phyloP scores from a whole-genome alignment of 2,113 vertebrate genomes.

The Dinomys branickii region DNA sequence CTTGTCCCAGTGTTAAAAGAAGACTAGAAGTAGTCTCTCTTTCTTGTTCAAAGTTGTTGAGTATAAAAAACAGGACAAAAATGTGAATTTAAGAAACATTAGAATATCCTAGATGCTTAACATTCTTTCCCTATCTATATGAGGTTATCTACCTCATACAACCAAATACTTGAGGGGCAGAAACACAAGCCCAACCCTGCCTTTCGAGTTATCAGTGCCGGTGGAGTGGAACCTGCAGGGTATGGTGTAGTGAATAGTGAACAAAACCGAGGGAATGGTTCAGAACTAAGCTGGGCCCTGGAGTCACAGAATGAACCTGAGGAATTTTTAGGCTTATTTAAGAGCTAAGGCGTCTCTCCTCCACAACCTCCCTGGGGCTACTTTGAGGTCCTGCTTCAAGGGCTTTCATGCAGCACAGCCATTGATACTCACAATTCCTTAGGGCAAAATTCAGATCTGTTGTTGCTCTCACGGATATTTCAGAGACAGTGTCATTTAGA shows the following conservation, averaged over 20 bases:
- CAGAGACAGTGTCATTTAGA: neutral
- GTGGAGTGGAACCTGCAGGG: neutral
- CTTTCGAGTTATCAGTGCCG: neutral
- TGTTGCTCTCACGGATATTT: conserved; percentile 64
- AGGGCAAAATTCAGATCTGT: conserved; percentile 52
- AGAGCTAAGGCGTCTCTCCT: neutral
- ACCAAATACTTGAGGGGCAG: neutral
- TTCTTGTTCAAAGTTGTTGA: neutral
- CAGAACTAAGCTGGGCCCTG: neutral
- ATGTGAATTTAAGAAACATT: neutral
- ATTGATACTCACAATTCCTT: conserved; percentile 72
- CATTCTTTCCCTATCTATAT: no score
- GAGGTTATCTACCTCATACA: no score
- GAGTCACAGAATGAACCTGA: neutral
- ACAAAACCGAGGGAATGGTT: neutral
- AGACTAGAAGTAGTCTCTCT: neutral
- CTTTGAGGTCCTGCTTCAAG: neutral
- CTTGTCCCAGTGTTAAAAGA: conserved; percentile 7
- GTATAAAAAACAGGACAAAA: neutral
- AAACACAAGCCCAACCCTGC: neutral
- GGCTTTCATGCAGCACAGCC: neutral
- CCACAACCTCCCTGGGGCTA: neutral
- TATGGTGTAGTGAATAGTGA: neutral
- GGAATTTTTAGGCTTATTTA: neutral
- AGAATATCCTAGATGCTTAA: neutral